Conservation (phyloP, 2,113 vertebrate genomes). For the Semicossyphus pulcher region DNA sequence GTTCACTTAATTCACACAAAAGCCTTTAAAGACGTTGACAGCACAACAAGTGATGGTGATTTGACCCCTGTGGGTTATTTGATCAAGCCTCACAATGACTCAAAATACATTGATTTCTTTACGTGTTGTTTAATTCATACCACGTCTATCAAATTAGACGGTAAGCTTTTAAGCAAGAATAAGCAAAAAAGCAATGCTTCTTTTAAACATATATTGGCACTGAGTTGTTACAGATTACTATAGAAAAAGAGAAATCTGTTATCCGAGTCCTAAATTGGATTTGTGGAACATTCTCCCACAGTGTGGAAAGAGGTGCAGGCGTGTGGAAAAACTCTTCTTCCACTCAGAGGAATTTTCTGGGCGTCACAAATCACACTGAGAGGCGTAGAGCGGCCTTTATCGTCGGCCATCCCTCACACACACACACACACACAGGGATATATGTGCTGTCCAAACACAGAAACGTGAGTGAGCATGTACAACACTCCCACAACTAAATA, state of each 20-base stretch:
- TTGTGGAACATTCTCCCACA: constrained; percentile 59
- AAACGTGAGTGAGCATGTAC: background rate
- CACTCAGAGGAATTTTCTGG: constrained; percentile 51
- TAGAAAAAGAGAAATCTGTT: constrained; percentile 48
- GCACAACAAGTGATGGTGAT: background rate
- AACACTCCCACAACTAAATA: background rate
- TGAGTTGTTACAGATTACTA: background rate
- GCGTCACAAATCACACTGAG: constrained; percentile 69
- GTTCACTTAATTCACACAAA: constrained; percentile 1
- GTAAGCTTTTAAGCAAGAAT: background rate
- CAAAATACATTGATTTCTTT: constrained; percentile 6
- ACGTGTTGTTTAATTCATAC: constrained; percentile 3
- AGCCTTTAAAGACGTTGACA: constrained; percentile 7
- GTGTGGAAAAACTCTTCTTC: constrained; percentile 55
- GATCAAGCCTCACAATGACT: background rate
- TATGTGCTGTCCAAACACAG: constrained; percentile 10
- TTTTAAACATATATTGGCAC: background rate
- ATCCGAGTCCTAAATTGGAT: constrained; percentile 65
- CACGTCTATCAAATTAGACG: too few relatives aligned
- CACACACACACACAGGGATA: background rate
- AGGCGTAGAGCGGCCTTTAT: constrained; percentile 59
- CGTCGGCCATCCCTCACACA: constrained; percentile 24
- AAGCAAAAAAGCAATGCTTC: too few relatives aligned
- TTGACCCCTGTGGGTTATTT: constrained; percentile 24
- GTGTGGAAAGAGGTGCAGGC: constrained; percentile 45